phyloP scores from a whole-genome alignment of 1,140 invertebrate genomes.

The Aculops lycopersici region DNA sequence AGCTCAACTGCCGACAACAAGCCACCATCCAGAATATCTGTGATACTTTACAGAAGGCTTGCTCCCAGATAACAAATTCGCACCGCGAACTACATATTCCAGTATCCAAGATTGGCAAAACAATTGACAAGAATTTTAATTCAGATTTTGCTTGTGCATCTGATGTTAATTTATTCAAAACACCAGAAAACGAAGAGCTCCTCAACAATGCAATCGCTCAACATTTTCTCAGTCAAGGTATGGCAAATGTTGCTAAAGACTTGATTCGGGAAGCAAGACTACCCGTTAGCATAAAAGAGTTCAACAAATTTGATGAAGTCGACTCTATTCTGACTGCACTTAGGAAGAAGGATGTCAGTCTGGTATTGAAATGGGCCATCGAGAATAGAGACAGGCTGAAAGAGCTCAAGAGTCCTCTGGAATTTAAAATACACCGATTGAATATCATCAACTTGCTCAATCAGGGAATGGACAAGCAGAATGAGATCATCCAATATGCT shows the following conservation, averaged over 20 bases:
- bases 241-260: slow-evolving; percentile 53
- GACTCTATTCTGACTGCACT: slow-evolving; percentile 44
- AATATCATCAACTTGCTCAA: slow-evolving; percentile 34
- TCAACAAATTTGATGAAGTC: slow-evolving; percentile 6
- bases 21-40: slow-evolving; percentile 6
- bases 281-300: slow-evolving; percentile 11
- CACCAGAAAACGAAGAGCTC: slow-evolving; percentile 36
- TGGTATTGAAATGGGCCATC: slow-evolving; percentile 33
- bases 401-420: slow-evolving; percentile 28
- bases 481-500: slow-evolving; percentile 52
- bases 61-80: slow-evolving; percentile 29
- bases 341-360: slow-evolving; percentile 36
- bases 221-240: slow-evolving; percentile 72
- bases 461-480: slow-evolving; percentile 28
- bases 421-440: slow-evolving; percentile 50
- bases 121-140: slow-evolving; percentile 35
- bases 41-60: slow-evolving; percentile 6
- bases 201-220: slow-evolving; percentile 83
- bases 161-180: slow-evolving; percentile 25
- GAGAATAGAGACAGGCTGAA: slow-evolving; percentile 15
- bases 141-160: slow-evolving; percentile 4
- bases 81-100: slow-evolving; percentile 44
- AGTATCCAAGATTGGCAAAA: slow-evolving; percentile 82
- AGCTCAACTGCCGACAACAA: slow-evolving; percentile 1
- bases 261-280: slow-evolving; percentile 26